Conservation (phyloP, 2,113 vertebrate species). For the Macquaria australasica region DNA sequence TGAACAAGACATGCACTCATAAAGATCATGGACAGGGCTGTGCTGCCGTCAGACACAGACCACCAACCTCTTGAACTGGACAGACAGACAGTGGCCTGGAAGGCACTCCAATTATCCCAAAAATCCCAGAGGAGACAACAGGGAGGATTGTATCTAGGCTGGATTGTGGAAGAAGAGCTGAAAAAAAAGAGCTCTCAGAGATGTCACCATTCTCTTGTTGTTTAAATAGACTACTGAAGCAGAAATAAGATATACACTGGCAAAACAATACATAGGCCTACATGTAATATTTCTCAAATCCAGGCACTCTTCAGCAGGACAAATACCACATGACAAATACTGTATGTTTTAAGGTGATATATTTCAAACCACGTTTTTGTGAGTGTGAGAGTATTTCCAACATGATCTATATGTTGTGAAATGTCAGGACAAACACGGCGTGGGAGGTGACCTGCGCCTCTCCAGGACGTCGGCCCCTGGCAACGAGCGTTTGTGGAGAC, state of each 20-base stretch:
- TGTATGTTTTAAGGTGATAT: conserved; percentile 40
- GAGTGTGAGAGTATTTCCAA: conserved; percentile 40
- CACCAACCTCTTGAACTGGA: conserved; percentile 46
- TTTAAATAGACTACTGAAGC: not conserved
- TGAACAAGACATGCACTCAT: conserved; percentile 43
- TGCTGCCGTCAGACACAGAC: conserved; percentile 33
- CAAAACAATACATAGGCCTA: not conserved
- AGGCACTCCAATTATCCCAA: conserved; percentile 69
- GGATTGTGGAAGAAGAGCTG: not conserved
- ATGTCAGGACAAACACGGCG: conserved; percentile 62
- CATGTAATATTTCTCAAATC: conserved; percentile 21
- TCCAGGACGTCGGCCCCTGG: conserved; percentile 48
- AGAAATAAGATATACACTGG: not conserved
- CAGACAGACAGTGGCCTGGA: conserved; percentile 40
- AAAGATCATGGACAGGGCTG: conserved; percentile 40
- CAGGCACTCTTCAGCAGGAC: conserved; percentile 10
- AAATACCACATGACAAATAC: conserved; percentile 17
- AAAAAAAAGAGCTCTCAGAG: not conserved
- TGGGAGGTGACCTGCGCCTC: conserved; percentile 49
- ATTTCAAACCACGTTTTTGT: conserved; percentile 47
- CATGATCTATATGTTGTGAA: conserved; percentile 52
- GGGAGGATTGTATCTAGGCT: conserved; percentile 42
- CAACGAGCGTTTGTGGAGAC: conserved; percentile 57
- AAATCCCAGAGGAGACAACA: conserved; percentile 60
- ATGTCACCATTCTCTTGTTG: not conserved